These are phyloP conservation scores for Trimorus sp. DNA, from an alignment of 2,888 invertebrate genomes.

Conservation along the genomic window DNA sequence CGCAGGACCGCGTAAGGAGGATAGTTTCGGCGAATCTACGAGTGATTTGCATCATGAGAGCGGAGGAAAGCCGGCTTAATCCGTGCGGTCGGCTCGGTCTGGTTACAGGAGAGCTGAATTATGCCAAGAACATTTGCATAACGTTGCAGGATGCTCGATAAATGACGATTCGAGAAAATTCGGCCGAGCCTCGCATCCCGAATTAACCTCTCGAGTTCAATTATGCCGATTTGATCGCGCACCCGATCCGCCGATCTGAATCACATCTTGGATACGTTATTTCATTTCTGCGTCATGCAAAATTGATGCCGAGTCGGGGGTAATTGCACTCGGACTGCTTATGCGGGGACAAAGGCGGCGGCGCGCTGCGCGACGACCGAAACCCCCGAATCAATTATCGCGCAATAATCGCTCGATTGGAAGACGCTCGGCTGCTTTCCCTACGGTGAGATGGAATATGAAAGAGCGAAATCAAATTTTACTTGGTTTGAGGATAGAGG, in stretches of 20 bases:
- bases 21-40: constrained; percentile 63
- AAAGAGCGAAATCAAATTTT: no score
- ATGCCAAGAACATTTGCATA: constrained; percentile 77
- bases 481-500: no score
- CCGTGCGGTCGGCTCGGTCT: constrained; percentile 66
- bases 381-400: constrained; percentile 32
- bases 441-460: not conserved
- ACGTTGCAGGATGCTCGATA: constrained; percentile 74
- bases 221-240: constrained; percentile 60
- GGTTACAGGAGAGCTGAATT: constrained; percentile 73
- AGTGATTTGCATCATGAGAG: constrained; percentile 65
- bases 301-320: constrained; percentile 37
- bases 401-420: constrained; percentile 42
- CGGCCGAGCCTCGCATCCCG: constrained; percentile 65
- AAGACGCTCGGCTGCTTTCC: not conserved
- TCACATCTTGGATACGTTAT: constrained; percentile 56
- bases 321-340: constrained; percentile 38
- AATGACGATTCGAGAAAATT: constrained; percentile 78
- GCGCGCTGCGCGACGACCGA: constrained; percentile 12
- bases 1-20: constrained; percentile 37
- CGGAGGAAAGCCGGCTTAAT: constrained; percentile 66
- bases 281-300: constrained; percentile 46
- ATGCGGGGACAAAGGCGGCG: constrained; percentile 23
- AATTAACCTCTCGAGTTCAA: constrained; percentile 64
- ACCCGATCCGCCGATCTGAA: constrained; percentile 45